Conservation (phyloP, 2,797 vertebrate genomes). For the Artibeus jamaicensis region DNA sequence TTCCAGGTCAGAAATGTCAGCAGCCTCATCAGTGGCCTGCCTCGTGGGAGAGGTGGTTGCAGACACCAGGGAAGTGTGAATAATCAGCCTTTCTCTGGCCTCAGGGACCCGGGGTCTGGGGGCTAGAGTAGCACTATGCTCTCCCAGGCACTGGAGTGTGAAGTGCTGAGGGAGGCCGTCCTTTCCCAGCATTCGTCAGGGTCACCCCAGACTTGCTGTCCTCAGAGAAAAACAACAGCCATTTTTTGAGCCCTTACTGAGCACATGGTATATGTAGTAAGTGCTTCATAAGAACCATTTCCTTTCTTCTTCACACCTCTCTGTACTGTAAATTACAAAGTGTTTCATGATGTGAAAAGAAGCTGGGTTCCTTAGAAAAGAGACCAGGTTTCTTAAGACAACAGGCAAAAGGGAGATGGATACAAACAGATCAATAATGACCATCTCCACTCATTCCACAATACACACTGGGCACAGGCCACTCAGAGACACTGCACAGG, state of each 20-base stretch:
- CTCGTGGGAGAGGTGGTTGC: not conserved
- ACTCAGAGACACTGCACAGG: not conserved
- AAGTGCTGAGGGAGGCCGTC: not conserved
- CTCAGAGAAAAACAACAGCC: not conserved
- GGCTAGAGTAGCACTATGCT: not conserved
- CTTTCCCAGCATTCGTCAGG: not conserved
- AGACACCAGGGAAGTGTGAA: not conserved
- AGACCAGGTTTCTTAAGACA: not conserved
- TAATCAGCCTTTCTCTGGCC: not conserved
- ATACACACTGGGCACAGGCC: not conserved
- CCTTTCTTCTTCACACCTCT: not conserved
- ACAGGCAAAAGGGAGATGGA: not conserved
- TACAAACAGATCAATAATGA: not conserved
- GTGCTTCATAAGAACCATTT: not conserved
- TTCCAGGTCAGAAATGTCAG: not conserved
- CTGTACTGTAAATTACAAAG: not conserved
- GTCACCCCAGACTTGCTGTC: not conserved
- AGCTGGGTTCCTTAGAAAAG: not conserved
- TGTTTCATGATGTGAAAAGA: not conserved
- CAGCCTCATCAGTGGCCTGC: fast-evolving
- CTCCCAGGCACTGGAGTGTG: not conserved
- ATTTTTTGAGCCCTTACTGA: not conserved
- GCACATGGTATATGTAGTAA: not conserved
- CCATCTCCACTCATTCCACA: not conserved
- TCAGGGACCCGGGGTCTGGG: not conserved